phyloP scores from a whole-genome alignment of 2,888 invertebrate genomes.

The Ectropis crepuscularia region DNA sequence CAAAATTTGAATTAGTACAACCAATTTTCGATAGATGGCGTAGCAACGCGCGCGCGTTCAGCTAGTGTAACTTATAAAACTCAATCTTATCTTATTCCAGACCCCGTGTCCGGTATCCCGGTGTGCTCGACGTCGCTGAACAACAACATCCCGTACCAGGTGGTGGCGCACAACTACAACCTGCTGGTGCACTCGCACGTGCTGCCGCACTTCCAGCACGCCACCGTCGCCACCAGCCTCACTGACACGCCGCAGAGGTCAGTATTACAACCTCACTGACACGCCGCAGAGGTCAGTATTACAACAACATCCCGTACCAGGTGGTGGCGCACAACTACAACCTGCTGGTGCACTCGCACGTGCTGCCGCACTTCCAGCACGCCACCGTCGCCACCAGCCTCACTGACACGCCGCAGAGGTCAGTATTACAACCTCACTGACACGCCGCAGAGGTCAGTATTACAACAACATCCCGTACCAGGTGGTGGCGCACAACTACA shows the following conservation, averaged over 20 bases:
- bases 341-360: conserved; percentile 89
- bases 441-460: conserved; percentile 77
- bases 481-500: too few species aligned
- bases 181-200: conserved; percentile 90
- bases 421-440: conserved; percentile 55
- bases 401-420: conserved; percentile 80
- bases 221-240: conserved; percentile 67
- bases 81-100: too few species aligned
- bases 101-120: conserved; percentile 90
- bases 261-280: conserved; percentile 58
- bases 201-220: conserved; percentile 86
- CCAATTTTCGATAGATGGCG: too few species aligned
- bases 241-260: conserved; percentile 81
- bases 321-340: too few species aligned
- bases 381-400: conserved; percentile 68
- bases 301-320: too few species aligned
- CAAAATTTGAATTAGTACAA: too few species aligned
- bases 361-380: conserved; percentile 87
- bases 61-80: too few species aligned
- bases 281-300: conserved; percentile 76
- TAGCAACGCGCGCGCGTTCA: too few species aligned
- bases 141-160: conserved; percentile 83
- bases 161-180: conserved; percentile 90
- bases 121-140: conserved; percentile 86
- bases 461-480: too few species aligned